Conservation (phyloP, 2,888 invertebrate genomes). For the Apocheima hispidaria region DNA sequence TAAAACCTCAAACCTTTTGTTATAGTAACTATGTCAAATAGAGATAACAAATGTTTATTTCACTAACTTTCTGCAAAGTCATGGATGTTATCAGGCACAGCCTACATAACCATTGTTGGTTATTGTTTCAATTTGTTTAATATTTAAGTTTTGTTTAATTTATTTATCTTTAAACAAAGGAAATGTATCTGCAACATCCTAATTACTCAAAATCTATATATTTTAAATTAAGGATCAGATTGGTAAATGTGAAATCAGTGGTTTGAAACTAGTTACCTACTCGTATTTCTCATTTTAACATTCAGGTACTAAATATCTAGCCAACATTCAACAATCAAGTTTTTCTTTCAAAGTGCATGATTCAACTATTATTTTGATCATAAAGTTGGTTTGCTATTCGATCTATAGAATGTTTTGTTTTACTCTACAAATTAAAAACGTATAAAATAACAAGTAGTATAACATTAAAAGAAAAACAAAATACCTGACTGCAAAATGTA, state of each 20-base stretch:
- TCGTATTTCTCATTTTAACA: not conserved
- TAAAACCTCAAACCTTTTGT: constrained; percentile 1
- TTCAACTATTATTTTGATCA: too few species aligned
- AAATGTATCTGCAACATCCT: not conserved
- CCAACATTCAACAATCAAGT: not conserved
- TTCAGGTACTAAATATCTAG: not conserved
- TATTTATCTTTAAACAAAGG: not conserved
- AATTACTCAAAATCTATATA: not conserved
- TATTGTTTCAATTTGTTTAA: constrained; percentile 1
- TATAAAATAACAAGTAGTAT: too few species aligned
- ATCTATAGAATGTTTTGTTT: too few species aligned
- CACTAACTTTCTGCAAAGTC: constrained; percentile 10
- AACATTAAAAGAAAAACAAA: too few species aligned
- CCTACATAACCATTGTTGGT: constrained; percentile 7
- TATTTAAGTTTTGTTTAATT: not conserved
- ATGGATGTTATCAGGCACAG: constrained; percentile 18
- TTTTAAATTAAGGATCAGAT: too few species aligned
- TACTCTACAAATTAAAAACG: too few species aligned
- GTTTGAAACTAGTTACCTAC: too few species aligned
- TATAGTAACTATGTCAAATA: not conserved
- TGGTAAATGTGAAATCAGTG: too few species aligned
- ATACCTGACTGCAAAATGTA: too few species aligned
- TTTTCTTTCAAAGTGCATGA: too few species aligned
- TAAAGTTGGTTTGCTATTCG: too few species aligned
- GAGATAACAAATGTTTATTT: constrained; percentile 21